These are phyloP conservation scores for Orchestes rusci DNA, from an alignment of 2,888 invertebrate species.

Conservation along the genomic window DNA sequence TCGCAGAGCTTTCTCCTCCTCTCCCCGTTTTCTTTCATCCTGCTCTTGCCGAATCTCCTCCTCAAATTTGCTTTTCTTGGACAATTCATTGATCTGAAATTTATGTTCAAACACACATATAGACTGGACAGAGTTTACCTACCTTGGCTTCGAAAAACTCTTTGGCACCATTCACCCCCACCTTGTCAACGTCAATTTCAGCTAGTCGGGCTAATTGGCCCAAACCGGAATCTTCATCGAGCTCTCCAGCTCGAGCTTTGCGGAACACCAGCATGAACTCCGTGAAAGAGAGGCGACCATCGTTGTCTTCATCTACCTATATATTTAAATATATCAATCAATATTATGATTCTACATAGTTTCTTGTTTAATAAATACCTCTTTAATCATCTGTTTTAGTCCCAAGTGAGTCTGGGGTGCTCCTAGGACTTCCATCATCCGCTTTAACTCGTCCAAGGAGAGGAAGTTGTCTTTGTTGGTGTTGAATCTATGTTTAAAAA, in stretches of 20 bases:
- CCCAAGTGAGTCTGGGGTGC: constrained; percentile 95
- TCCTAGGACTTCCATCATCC: constrained; percentile 94
- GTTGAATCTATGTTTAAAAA: constrained; percentile 64
- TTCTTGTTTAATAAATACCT: too few species aligned
- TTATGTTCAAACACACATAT: constrained; percentile 1
- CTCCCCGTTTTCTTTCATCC: constrained; percentile 75
- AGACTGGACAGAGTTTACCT: constrained; percentile 22
- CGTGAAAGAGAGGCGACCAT: constrained; percentile 82
- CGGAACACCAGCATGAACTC: constrained; percentile 78
- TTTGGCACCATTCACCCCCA: constrained; percentile 91
- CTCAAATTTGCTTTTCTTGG: constrained; percentile 81
- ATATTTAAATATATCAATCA: constrained; percentile 3
- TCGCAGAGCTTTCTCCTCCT: constrained; percentile 75
- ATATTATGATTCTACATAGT: too few species aligned
- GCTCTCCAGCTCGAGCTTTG: constrained; percentile 87
- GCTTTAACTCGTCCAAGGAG: constrained; percentile 82
- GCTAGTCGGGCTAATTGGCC: constrained; percentile 78
- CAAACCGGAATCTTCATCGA: constrained; percentile 79
- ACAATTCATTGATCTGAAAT: constrained; percentile 72
- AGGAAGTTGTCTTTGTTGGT: constrained; percentile 82
- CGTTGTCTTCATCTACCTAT: constrained; percentile 75
- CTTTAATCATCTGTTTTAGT: constrained; percentile 89
- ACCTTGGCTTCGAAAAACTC: constrained; percentile 93
- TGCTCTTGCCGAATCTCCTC: constrained; percentile 89
- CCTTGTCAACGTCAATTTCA: constrained; percentile 89